phyloP scores from a whole-genome alignment of 2,113 vertebrate species.

The Pithys albifrons region DNA sequence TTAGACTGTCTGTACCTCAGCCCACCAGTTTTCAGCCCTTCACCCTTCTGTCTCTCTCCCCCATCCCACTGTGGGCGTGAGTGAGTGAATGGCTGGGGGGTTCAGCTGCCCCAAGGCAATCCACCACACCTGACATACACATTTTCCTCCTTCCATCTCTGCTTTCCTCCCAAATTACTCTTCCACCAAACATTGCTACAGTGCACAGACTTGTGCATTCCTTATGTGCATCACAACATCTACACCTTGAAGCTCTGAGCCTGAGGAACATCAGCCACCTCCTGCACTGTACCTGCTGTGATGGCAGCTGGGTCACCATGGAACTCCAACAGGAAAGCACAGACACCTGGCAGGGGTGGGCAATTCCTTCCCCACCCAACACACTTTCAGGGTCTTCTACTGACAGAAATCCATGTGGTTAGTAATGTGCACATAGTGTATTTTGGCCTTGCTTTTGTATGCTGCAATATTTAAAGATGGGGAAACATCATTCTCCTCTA shows the following conservation, averaged over 20 bases:
- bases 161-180: not conserved
- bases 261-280: not conserved
- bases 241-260: not conserved
- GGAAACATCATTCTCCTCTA: not conserved
- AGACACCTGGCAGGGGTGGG: not conserved
- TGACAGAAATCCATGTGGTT: rapidly evolving
- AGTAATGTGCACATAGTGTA: not conserved
- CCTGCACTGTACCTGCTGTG: not conserved
- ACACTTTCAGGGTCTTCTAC: not conserved
- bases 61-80: not conserved
- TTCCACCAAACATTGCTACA: not conserved
- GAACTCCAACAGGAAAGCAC: not conserved
- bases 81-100: not conserved
- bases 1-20: not conserved
- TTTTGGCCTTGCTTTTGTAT: rapidly evolving
- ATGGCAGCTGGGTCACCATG: not conserved
- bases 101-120: not conserved
- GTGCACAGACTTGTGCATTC: not conserved
- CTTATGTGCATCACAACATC: not conserved
- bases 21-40: too few relatives aligned
- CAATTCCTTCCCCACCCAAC: not conserved
- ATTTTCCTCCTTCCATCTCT: not conserved
- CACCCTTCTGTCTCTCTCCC: not conserved
- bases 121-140: not conserved
- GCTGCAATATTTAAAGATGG: not conserved